A percentile compares a stretch with the other conserved stretches of the same genome.
Evolutionary conservation across 2,888 invertebrate species (phyloP).

Genomic region (Dryobota labecula): DNA sequence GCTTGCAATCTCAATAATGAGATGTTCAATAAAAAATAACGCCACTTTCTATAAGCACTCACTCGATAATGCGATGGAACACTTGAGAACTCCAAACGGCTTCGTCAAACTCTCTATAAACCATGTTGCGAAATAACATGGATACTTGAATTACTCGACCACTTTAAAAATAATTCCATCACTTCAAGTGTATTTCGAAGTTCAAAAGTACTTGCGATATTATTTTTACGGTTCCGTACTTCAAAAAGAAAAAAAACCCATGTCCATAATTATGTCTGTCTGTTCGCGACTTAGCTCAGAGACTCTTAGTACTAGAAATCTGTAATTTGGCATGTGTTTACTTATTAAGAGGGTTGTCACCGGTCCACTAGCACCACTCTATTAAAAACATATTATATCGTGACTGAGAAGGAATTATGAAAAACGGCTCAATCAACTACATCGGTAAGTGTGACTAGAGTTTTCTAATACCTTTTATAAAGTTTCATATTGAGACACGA

Average conservation of each 20-base stretch:
- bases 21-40: constrained; percentile 45
- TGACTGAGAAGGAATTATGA: no score
- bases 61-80: constrained; percentile 28
- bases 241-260: not conserved
- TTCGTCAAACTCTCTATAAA: constrained; percentile 22
- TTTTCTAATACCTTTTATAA: no score
- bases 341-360: no score
- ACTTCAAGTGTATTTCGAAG: not conserved
- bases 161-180: constrained; percentile 1
- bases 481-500: no score
- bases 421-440: no score
- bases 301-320: no score
- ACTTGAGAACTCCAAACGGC: constrained; percentile 21
- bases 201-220: constrained; percentile 1
- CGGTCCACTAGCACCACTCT: no score
- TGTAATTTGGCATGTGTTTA: no score
- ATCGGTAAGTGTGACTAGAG: no score
- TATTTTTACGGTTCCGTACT: not conserved
- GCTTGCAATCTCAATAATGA: constrained; percentile 47
- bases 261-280: no score
- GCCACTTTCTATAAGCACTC: constrained; percentile 46
- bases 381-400: no score
- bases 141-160: not conserved
- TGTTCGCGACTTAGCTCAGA: no score
- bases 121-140: not conserved